These are phyloP conservation scores for Diglossa cyanea DNA, from an alignment of 2,797 vertebrate genomes.

Conservation along the genomic window DNA sequence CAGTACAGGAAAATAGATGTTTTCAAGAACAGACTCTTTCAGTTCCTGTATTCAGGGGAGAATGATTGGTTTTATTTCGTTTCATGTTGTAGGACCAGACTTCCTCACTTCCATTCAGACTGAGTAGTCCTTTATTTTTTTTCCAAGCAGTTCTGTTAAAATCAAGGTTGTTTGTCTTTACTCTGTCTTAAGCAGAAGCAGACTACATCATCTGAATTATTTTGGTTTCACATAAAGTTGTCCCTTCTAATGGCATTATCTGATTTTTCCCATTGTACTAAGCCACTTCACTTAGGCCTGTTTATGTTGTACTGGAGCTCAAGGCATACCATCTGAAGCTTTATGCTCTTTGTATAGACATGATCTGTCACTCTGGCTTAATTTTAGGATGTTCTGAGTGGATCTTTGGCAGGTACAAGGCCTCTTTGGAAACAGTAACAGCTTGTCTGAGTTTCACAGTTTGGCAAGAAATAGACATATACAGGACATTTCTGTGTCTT, in stretches of 20 bases:
- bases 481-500: not conserved
- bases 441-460: not conserved
- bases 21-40: not conserved
- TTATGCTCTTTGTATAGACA: not conserved
- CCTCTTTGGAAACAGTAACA: not conserved
- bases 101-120: not conserved
- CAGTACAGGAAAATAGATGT: not conserved
- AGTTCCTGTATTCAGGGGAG: not conserved
- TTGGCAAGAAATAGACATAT: not conserved
- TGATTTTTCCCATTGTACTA: not conserved
- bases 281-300: not conserved
- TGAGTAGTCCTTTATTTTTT: not conserved
- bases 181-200: not conserved
- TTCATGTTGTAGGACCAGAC: not conserved
- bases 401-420: not conserved
- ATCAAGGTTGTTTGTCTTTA: not conserved
- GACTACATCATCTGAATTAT: not conserved
- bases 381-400: not conserved
- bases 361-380: not conserved
- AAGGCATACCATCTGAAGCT: not conserved
- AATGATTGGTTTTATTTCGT: not conserved
- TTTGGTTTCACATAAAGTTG: not conserved
- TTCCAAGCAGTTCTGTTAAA: not conserved
- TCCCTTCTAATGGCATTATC: not conserved
- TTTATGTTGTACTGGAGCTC: not conserved